Base-by-base conservation (phyloP, 1,140 invertebrate genomes). In the Laodelphax striatellus region DNA sequence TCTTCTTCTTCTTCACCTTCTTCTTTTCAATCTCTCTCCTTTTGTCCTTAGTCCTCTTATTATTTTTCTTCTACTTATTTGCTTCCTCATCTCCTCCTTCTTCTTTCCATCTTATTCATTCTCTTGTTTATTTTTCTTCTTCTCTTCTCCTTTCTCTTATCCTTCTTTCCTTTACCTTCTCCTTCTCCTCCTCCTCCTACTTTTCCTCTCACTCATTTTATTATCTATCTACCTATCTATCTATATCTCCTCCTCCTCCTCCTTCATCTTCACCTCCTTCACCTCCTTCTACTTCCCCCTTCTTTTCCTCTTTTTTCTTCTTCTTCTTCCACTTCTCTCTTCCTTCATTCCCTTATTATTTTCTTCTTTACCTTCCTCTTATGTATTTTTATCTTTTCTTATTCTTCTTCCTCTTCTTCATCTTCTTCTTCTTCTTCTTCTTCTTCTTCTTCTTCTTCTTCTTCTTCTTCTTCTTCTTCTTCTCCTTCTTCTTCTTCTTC, bases 401-500 rank as follows among this genome's bases (percentile, higher is more conserved):
- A 6, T 53, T 53, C 19, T 53, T 53, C 28, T 19, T 22, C 19
- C 13, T 28, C 28, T 19, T 53, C 14, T 22, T 53, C 19, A 11
- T 34, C 28, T 38, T 56, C n/a, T 19, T 42, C 55, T 56, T 38
- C 41, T 38, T 56, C 55, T 56, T 38, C 41, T 38, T 56, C 55
- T 56, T 38, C 41, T 38, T 56, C 55, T 56, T 38, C 41, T 38
- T 56, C 55, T 56, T 38, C 41, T 38, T 56, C 55, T 56, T 38
- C 41, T 38, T 56, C 55, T 56, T 38, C 41, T 38, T 56, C 55
- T 56, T 38, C 41, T 38, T 56, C 55, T 56, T 38, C 41, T 38
- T 56, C 55, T 56, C 28, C 41, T 38, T 56, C 55, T 56, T 38
- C 41, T 38, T 56, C 55, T 56, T 38, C 41, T 38, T 56, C 55